Evolutionary conservation across 2,797 vertebrate species (phyloP).

Genomic region (Peromyscus melanophrys): DNA sequence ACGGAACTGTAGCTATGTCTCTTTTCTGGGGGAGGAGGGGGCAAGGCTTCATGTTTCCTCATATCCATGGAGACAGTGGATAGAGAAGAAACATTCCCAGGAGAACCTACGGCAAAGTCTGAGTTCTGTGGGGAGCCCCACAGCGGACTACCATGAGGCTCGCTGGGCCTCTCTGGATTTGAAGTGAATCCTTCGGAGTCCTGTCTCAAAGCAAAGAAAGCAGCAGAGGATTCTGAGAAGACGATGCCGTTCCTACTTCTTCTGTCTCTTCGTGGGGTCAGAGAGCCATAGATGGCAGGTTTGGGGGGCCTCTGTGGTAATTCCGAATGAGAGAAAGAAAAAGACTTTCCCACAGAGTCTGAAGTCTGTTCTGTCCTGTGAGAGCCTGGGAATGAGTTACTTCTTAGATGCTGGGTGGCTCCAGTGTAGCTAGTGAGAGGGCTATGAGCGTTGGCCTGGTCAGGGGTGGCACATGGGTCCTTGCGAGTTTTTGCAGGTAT

Average conservation of each 20-base stretch:
- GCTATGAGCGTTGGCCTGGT: neutral
- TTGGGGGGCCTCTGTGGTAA: conserved; percentile 73
- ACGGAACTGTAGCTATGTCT: neutral
- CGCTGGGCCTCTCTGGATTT: neutral
- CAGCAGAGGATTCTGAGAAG: conserved; percentile 70
- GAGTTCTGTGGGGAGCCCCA: neutral
- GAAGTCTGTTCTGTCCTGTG: conserved; percentile 59
- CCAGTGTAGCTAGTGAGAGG: neutral
- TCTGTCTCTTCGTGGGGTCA: conserved; percentile 73
- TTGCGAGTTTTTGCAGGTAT: neutral
- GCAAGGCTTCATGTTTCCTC: neutral
- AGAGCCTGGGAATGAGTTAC: conserved; percentile 66
- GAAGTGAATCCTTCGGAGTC: conserved; percentile 52
- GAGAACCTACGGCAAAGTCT: neutral
- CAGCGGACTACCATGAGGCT: accelerated
- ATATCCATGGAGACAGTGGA: neutral
- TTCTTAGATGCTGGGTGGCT: neutral
- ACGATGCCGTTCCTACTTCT: conserved; percentile 14
- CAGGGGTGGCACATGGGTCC: neutral
- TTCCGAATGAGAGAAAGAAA: conserved; percentile 78
- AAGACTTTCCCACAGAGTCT: conserved; percentile 68
- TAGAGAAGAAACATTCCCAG: neutral
- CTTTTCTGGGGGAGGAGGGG: conserved; percentile 60
- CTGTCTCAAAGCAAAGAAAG: conserved; percentile 56
- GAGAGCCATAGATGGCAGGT: conserved; percentile 11